A percentile compares a stretch with the other conserved stretches of the same genome.
These are phyloP conservation scores for Balaenoptera acutorostrata DNA, from an alignment of 2,113 vertebrate genomes.

Conservation along the genomic window DNA sequence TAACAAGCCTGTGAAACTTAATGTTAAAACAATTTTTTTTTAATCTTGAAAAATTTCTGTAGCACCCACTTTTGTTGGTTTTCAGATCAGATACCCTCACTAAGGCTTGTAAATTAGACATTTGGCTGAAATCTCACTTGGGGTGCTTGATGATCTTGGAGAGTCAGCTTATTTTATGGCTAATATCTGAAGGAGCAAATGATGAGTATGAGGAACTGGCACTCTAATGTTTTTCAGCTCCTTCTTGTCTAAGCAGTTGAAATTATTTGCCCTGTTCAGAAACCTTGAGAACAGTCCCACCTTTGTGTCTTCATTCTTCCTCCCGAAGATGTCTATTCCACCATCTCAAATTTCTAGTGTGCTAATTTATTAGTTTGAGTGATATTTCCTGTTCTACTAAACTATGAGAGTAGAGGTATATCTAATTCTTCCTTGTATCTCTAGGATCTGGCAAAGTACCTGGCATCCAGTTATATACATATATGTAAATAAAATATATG, in stretches of 20 bases:
- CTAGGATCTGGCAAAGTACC: background rate
- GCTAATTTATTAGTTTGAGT: background rate
- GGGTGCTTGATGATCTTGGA: background rate
- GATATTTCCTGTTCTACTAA: background rate
- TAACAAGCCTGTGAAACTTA: background rate
- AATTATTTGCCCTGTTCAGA: background rate
- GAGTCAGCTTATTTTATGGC: background rate
- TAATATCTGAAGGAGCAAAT: background rate
- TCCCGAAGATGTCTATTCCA: background rate
- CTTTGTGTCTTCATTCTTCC: background rate
- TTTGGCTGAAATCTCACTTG: conserved; percentile 36
- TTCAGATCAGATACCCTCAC: conserved; percentile 8
- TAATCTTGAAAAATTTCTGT: background rate
- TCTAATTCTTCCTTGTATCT: background rate
- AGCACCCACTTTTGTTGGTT: background rate
- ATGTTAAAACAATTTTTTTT: background rate
- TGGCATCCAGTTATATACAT: background rate
- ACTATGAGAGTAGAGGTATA: background rate
- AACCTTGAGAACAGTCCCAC: background rate
- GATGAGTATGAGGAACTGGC: background rate
- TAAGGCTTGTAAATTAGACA: background rate
- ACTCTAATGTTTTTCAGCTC: background rate
- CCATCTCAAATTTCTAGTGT: background rate
- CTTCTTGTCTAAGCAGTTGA: background rate
- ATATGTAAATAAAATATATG: background rate